Evolutionary conservation across 1,140 invertebrate genomes (phyloP).

Genomic region (Berghia stephanieae): DNA sequence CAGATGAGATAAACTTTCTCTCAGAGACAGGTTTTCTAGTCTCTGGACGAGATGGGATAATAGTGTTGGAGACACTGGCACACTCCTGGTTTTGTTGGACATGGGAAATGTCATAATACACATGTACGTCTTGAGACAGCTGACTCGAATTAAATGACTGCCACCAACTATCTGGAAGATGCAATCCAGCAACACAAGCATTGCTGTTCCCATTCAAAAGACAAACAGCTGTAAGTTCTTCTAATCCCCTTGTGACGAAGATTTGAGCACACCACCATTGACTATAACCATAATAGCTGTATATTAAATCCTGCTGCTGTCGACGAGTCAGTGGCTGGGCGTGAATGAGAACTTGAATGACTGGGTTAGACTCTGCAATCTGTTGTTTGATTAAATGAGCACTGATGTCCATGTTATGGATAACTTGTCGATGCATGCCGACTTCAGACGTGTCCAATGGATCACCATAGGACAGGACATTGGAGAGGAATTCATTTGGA

Average conservation of each 20-base stretch:
- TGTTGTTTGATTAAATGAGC: slow-evolving; percentile 46
- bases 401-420: slow-evolving; percentile 48
- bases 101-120: slow-evolving; percentile 51
- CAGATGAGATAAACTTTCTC: slow-evolving; percentile 42
- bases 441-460: slow-evolving; percentile 22
- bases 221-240: slow-evolving; percentile 50
- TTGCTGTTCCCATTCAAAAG: slow-evolving; percentile 43
- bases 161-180: slow-evolving; percentile 46
- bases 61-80: slow-evolving; percentile 52
- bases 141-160: slow-evolving; percentile 35
- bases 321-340: slow-evolving; percentile 35
- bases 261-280: slow-evolving; percentile 51
- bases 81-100: slow-evolving; percentile 53
- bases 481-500: slow-evolving; percentile 20
- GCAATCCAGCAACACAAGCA: slow-evolving; percentile 48
- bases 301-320: slow-evolving; percentile 33
- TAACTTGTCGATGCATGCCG: slow-evolving; percentile 42
- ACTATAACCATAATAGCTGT: slow-evolving; percentile 37
- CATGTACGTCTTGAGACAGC: slow-evolving; percentile 22
- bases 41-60: slow-evolving; percentile 42
- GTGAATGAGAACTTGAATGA: slow-evolving; percentile 51
- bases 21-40: slow-evolving; percentile 35
- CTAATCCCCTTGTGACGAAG: slow-evolving; percentile 40
- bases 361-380: slow-evolving; percentile 39
- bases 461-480: slow-evolving; percentile 17